Conservation (phyloP, 1,140 invertebrate species). For the Macrotrachela quadricornifera region DNA sequence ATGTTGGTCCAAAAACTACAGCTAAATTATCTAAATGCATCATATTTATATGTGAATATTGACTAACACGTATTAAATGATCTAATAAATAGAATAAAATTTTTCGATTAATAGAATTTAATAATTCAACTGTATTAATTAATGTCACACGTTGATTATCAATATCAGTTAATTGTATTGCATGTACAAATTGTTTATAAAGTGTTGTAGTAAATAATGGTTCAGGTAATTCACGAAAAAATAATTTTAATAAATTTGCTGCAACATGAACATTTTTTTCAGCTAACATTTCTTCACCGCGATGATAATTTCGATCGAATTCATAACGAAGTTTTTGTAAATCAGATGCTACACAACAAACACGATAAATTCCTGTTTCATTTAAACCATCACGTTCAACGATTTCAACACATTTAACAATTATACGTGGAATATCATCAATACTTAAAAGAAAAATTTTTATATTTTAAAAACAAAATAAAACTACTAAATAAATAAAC, state of each 20-base stretch:
- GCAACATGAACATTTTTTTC: constrained; percentile 25
- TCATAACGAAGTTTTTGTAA: constrained; percentile 16
- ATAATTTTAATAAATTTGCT: constrained; percentile 25
- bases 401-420: constrained; percentile 4
- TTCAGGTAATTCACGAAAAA: constrained; percentile 28
- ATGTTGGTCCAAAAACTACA: constrained; percentile 5
- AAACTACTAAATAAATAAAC: too few species aligned
- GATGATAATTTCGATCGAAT: constrained; percentile 50
- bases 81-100: constrained; percentile 1
- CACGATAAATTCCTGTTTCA: constrained; percentile 27
- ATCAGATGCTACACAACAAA: constrained; percentile 27
- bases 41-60: constrained; percentile 14
- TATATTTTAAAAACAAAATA: too few species aligned
- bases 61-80: constrained; percentile 38
- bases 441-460: too few species aligned
- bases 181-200: constrained; percentile 51
- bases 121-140: too few species aligned
- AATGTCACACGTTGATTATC: too few species aligned
- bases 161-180: background rate
- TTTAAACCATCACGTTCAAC: constrained; percentile 17
- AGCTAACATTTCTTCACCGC: constrained; percentile 45
- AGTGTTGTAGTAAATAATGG: constrained; percentile 55
- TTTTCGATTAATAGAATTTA: background rate
- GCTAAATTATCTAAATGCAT: constrained; percentile 4
- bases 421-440: background rate